Percentiles rank a stretch among this genome's conserved stretches.
Conservation (phyloP, 2,888 invertebrate species). For the Dromius quadrimaculatus region DNA sequence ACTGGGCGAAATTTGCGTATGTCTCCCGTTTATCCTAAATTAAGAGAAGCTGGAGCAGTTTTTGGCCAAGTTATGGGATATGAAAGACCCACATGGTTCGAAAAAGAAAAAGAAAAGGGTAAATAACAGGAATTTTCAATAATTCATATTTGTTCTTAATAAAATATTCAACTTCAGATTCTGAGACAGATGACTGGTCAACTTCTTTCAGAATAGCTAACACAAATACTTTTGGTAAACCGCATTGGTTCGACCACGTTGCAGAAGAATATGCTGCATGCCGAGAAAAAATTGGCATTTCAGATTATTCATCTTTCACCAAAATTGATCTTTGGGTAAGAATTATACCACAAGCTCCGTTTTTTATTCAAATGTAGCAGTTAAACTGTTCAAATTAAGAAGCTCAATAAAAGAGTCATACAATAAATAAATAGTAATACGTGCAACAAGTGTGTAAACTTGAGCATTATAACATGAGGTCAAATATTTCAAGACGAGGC, state of each 20-base stretch:
- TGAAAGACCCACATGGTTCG: constrained; percentile 94
- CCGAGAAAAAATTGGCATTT: constrained; percentile 90
- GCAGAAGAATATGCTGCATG: constrained; percentile 93
- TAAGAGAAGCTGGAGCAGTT: constrained; percentile 91
- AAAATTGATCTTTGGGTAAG: constrained; percentile 93
- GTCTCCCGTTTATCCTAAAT: constrained; percentile 94
- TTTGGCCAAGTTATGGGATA: constrained; percentile 99
- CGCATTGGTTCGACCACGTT: constrained; percentile 92
- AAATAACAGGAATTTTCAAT: neutral
- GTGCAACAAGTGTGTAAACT: too few species aligned
- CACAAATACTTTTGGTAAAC: constrained; percentile 90
- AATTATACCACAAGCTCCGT: neutral
- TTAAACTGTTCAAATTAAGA: too few species aligned
- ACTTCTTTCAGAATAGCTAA: constrained; percentile 77
- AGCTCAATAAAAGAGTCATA: too few species aligned
- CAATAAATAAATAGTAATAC: too few species aligned
- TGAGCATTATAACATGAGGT: too few species aligned
- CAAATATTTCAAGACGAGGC: too few species aligned
- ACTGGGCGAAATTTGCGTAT: constrained; percentile 91
- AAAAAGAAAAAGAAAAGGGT: constrained; percentile 61
- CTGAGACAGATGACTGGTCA: constrained; percentile 66
- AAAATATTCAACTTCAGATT: constrained; percentile 57
- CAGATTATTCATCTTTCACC: constrained; percentile 97
- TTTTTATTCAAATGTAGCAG: too few species aligned
- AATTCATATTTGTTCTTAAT: neutral